Base-by-base conservation (phyloP, 1,140 invertebrate genomes). In the Aphelinus certus region DNA sequence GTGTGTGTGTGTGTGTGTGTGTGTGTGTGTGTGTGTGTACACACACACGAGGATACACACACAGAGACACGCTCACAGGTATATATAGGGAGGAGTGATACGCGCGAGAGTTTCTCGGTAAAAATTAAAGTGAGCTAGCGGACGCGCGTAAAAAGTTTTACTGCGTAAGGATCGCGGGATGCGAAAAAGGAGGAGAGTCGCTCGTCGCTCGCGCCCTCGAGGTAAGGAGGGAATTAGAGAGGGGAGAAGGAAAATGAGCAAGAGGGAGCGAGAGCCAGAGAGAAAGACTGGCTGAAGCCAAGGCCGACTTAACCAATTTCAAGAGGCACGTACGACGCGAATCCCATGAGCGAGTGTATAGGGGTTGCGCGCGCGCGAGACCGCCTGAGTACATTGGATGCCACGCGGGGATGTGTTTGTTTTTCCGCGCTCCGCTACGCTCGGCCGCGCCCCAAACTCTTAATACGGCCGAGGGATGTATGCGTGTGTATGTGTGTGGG, bases 231-330 rank as follows among this genome's bases (percentile, higher is more conserved):
- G 64, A 67, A 73, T 70, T 70, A 69, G 60, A 64, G 66, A 7
- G 3, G 26, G 6, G 47, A 7, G 61, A 42, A 69, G 76, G 77
- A 78, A 77, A 79, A 79, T 61, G 79, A 79, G 70, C 58, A 51
- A 70, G n/a, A 53, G 62, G 62, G 62, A 61, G 62, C 51, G 68
- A 61, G 67, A 5, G 58, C 55, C 48, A 76, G 73, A 78, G 47
- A 73, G 58, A 62, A 56, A 77, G 56, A 53, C 73, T 58, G 62
- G 57, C 42, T 77, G 73, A 49, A 75, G 72, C 75, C 74, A 81
- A 79, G 81, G 78, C 78, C 82, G 83, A 85, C 84, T 83, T 85
- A 82, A 79, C 80, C 79, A 81, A 83, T 82, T 82, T 81, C 75
- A 73, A 77, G 77, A 82, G 78, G 77, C 79, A 82, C 77, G 74